Percentiles rank a stretch among this genome's conserved stretches.
Conservation (phyloP, 1,140 invertebrate species). For the Papilio helenus region DNA sequence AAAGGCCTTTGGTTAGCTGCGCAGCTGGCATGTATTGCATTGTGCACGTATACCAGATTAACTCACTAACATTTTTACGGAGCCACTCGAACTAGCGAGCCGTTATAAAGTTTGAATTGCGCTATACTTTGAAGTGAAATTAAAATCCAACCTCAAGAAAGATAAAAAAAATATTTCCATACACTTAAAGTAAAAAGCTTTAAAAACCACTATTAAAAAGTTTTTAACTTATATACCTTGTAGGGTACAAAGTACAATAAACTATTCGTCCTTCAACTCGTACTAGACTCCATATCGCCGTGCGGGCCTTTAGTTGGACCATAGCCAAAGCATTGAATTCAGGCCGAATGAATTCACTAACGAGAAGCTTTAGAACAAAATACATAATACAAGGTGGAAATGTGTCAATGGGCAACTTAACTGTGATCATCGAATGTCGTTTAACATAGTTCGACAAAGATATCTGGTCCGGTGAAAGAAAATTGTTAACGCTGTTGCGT, state of each 20-base stretch:
- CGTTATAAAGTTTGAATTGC: too few relatives aligned
- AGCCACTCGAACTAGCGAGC: too few relatives aligned
- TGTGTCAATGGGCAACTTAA: constrained; percentile 17
- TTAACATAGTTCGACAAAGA: too few relatives aligned
- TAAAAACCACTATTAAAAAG: not conserved
- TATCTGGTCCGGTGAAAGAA: too few relatives aligned
- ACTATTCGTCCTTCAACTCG: constrained; percentile 7
- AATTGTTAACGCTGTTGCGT: too few relatives aligned
- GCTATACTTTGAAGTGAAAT: too few relatives aligned
- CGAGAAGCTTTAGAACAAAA: not conserved
- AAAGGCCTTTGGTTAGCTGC: not conserved
- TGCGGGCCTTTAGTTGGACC: not conserved
- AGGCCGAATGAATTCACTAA: not conserved
- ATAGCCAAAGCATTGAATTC: constrained; percentile 1
- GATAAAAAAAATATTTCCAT: too few relatives aligned
- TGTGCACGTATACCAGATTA: too few relatives aligned
- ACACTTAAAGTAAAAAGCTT: not conserved
- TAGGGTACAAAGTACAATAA: not conserved
- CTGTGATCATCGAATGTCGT: not conserved
- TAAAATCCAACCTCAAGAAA: too few relatives aligned
- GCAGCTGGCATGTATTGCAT: too few relatives aligned
- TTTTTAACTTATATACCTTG: not conserved
- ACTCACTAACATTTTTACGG: too few relatives aligned
- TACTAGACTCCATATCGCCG: constrained; percentile 1
- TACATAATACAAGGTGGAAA: not conserved